Conservation (phyloP, 2,888 invertebrate genomes). For the Chrysotoxum bicinctum region DNA sequence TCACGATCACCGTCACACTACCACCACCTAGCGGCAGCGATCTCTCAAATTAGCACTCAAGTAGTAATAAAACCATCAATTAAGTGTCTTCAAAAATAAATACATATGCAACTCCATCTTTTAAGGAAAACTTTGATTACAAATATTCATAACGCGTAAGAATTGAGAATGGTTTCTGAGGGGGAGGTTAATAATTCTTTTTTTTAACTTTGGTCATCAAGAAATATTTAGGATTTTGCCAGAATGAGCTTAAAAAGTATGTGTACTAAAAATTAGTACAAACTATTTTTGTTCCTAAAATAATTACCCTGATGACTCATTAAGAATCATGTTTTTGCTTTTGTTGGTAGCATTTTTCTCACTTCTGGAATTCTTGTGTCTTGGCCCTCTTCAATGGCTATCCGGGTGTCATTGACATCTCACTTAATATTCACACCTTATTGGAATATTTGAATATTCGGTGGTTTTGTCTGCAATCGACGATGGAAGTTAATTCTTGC, state of each 20-base stretch:
- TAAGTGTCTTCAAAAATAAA: slow-evolving; percentile 19
- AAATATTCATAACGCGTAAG: neutral
- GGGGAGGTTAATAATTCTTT: neutral
- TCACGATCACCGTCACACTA: neutral
- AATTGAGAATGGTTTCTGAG: neutral
- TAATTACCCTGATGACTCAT: neutral
- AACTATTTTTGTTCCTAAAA: neutral
- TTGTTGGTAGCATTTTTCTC: neutral
- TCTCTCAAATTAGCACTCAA: slow-evolving; percentile 39
- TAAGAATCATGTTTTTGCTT: neutral
- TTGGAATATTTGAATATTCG: slow-evolving; percentile 20
- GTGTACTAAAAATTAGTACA: slow-evolving; percentile 14
- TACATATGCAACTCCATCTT: neutral
- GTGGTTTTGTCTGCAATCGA: neutral
- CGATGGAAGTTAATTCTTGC: neutral
- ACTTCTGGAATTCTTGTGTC: neutral
- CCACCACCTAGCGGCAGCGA: neutral
- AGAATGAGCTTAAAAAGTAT: too few relatives aligned
- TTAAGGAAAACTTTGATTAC: neutral
- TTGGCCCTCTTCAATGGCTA: neutral
- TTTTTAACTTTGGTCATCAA: too few relatives aligned
- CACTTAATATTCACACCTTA: slow-evolving; percentile 30
- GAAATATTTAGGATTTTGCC: too few relatives aligned
- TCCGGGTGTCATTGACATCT: slow-evolving; percentile 13
- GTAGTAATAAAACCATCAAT: slow-evolving; percentile 19